phyloP scores from a whole-genome alignment of 2,888 invertebrate species.

The Hyposoter didymator region DNA sequence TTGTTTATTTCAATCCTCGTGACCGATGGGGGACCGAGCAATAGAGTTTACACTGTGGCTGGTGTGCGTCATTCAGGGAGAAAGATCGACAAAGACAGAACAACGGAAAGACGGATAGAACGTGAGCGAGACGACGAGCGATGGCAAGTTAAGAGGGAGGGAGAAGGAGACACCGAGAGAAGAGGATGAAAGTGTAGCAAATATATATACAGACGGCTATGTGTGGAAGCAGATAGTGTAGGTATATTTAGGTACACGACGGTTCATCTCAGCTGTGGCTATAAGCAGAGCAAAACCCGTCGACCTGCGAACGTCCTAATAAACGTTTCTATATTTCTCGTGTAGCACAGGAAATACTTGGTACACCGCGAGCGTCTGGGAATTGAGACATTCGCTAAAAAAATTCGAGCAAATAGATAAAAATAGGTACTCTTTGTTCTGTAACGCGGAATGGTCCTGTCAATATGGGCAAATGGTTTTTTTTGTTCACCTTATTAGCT shows the following conservation, averaged over 20 bases:
- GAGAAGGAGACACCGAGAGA: conserved; percentile 27
- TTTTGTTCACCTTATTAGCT: background rate
- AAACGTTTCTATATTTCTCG: conserved; percentile 12
- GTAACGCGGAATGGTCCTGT: no score
- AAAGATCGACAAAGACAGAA: conserved; percentile 41
- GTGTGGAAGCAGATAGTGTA: conserved; percentile 14
- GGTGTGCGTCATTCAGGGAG: conserved; percentile 43
- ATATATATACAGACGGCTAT: conserved; percentile 21
- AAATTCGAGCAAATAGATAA: background rate
- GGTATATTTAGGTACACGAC: conserved; percentile 10
- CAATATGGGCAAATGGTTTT: background rate
- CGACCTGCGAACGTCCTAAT: conserved; percentile 46
- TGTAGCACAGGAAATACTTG: background rate
- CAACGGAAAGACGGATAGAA: conserved; percentile 18
- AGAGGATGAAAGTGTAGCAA: conserved; percentile 48
- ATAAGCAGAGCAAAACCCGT: conserved; percentile 51
- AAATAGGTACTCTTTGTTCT: background rate
- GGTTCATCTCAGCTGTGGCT: conserved; percentile 49
- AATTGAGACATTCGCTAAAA: background rate
- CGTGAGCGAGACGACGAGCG: conserved; percentile 24
- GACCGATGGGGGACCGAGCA: conserved; percentile 76
- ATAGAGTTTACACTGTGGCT: conserved; percentile 62
- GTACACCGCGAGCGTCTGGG: background rate
- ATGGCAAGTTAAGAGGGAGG: conserved; percentile 23
- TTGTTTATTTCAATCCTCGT: conserved; percentile 83